These are phyloP conservation scores for Lycia hirtaria DNA, from an alignment of 2,888 invertebrate genomes.

Conservation along the genomic window DNA sequence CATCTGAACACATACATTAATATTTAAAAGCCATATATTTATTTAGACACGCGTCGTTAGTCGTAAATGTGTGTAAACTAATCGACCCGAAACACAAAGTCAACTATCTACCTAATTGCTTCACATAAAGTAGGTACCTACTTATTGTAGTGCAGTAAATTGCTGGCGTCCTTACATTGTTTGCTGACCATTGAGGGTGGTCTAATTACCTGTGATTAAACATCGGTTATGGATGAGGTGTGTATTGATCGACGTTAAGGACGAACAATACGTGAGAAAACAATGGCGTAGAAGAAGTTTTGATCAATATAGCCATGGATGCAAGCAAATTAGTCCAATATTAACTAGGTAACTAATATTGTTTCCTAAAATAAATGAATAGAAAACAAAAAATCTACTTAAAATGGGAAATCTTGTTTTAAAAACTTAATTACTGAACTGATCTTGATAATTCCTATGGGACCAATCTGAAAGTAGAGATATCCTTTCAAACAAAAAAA, in stretches of 20 bases:
- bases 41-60: conserved; percentile 15
- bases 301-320: background rate
- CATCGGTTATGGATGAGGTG: conserved; percentile 18
- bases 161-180: conserved; percentile 25
- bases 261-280: background rate
- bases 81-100: conserved; percentile 1
- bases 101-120: background rate
- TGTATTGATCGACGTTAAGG: conserved; percentile 23
- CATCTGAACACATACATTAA: conserved; percentile 7
- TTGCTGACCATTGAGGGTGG: conserved; percentile 17
- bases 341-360: too few relatives aligned
- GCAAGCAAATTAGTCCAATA: too few relatives aligned
- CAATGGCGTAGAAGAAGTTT: background rate
- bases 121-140: background rate
- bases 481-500: too few relatives aligned
- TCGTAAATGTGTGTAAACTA: conserved; percentile 18
- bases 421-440: too few relatives aligned
- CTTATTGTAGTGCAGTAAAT: background rate
- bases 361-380: too few relatives aligned
- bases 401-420: too few relatives aligned
- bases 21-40: conserved; percentile 9
- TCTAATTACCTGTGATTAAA: conserved; percentile 22
- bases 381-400: too few relatives aligned
- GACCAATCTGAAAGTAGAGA: too few relatives aligned
- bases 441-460: too few relatives aligned